Conservation (phyloP, 2,888 invertebrate species). For the Agrochola litura region DNA sequence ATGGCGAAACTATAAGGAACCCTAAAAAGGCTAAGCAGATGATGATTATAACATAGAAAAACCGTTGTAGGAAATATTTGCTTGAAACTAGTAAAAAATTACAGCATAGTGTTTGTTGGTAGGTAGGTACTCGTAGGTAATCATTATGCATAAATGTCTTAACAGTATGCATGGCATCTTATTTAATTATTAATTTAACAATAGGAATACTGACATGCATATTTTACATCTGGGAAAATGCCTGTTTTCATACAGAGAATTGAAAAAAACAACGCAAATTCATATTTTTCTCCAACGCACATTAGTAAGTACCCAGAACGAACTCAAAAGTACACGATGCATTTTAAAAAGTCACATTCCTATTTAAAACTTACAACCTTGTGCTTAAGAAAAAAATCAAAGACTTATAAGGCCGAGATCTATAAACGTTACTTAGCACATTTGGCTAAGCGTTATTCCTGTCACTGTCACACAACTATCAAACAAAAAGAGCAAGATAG, state of each 20-base stretch:
- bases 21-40: too few species aligned
- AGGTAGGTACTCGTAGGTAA: neutral
- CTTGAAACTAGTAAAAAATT: constrained; percentile 10
- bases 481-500: too few species aligned
- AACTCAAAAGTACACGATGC: too few species aligned
- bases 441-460: too few species aligned
- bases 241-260: too few species aligned
- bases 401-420: neutral
- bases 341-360: neutral
- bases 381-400: neutral
- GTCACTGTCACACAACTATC: too few species aligned
- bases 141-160: constrained; percentile 24
- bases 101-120: neutral
- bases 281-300: neutral
- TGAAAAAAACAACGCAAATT: neutral
- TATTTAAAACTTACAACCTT: neutral
- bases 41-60: neutral
- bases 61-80: constrained; percentile 7
- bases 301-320: neutral
- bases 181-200: constrained; percentile 18
- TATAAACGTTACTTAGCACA: too few species aligned
- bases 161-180: neutral
- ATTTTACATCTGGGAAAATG: neutral
- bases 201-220: neutral
- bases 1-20: too few species aligned